Evolutionary conservation across 92 coral and sea anemone species (phyloP).

Genomic region (Porites lobata): DNA sequence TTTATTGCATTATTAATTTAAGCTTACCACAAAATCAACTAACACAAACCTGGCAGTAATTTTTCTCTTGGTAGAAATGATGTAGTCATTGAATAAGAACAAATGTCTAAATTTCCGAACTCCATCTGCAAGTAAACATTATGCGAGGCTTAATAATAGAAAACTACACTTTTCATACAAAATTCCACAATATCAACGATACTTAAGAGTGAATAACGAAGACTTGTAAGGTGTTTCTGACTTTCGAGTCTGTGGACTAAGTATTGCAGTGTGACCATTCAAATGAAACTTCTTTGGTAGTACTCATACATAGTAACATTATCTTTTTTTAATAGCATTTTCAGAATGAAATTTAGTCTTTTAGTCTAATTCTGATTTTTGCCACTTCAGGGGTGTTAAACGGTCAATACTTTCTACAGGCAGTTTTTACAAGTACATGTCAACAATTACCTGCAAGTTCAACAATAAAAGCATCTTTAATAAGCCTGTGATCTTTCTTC

Average conservation of each 20-base stretch:
- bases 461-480: constrained; percentile 94
- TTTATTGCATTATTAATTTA: too few species aligned
- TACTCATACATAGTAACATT: too few species aligned
- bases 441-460: constrained; percentile 85
- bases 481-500: constrained; percentile 88
- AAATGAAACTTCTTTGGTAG: too few species aligned
- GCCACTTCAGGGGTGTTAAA: too few species aligned
- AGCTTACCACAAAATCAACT: neutral
- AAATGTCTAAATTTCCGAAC: constrained; percentile 95
- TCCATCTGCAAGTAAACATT: constrained; percentile 78
- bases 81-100: constrained; percentile 91
- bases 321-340: too few species aligned
- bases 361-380: too few species aligned
- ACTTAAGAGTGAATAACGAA: too few species aligned
- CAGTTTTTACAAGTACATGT: neutral
- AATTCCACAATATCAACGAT: neutral
- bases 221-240: too few species aligned
- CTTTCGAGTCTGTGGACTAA: too few species aligned
- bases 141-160: neutral
- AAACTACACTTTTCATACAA: neutral
- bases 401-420: too few species aligned
- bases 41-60: constrained; percentile 83
- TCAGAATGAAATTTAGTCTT: too few species aligned
- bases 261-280: too few species aligned
- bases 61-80: constrained; percentile 90